phyloP scores from a whole-genome alignment of 2,797 vertebrate species.

The Parauchenoglanis punctatus region DNA sequence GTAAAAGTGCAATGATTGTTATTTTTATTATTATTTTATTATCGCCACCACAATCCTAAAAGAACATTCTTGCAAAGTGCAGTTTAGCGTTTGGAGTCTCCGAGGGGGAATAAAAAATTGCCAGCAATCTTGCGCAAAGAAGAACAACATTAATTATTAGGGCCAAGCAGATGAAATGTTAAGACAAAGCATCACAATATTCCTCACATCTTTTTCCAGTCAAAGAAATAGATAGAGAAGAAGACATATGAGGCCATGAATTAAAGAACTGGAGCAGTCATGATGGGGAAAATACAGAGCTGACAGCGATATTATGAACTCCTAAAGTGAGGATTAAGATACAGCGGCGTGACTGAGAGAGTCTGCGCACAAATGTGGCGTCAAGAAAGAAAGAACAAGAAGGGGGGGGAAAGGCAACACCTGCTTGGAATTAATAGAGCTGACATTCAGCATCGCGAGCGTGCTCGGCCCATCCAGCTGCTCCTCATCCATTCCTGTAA shows the following conservation, averaged over 20 bases:
- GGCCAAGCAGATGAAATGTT: constrained; percentile 23
- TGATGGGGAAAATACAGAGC: constrained; percentile 33
- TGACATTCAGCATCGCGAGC: constrained; percentile 60
- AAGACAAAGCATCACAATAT: constrained; percentile 28
- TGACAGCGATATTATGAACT: constrained; percentile 50
- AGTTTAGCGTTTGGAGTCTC: background rate
- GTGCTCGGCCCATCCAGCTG: constrained; percentile 65
- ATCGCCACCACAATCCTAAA: background rate
- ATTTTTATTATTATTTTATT: constrained; percentile 6
- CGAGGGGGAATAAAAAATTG: background rate
- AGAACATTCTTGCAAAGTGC: background rate
- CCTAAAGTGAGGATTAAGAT: constrained; percentile 49
- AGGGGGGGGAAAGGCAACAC: constrained; percentile 47
- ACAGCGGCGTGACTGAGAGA: constrained; percentile 44
- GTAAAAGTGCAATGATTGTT: background rate
- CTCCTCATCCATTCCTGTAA: constrained; percentile 71
- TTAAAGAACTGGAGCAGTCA: constrained; percentile 31
- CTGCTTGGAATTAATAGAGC: constrained; percentile 56
- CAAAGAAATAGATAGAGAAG: constrained; percentile 7
- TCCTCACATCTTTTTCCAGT: constrained; percentile 39
- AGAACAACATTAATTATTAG: constrained; percentile 29
- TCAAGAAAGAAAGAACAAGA: constrained; percentile 32
- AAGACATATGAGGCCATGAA: constrained; percentile 42
- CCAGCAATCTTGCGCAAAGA: background rate
- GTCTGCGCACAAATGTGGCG: constrained; percentile 28